A percentile compares a stretch with the other conserved stretches of the same genome.
These are phyloP conservation scores for Cremastinae sp. DNA, from an alignment of 2,888 invertebrate genomes.

Conservation along the genomic window DNA sequence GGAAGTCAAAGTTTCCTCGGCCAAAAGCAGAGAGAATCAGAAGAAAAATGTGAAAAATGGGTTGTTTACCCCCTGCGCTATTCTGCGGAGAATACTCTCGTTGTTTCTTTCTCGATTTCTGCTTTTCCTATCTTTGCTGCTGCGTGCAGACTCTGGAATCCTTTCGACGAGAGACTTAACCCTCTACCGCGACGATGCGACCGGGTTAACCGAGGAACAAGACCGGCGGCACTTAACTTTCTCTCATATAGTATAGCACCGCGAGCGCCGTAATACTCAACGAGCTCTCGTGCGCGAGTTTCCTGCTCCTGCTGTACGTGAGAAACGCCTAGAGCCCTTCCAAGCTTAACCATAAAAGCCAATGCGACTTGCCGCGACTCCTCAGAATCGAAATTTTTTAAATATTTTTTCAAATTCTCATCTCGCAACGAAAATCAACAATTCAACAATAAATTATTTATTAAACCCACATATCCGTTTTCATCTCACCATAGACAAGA, in stretches of 20 bases:
- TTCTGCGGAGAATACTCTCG: conserved; percentile 43
- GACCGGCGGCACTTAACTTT: conserved; percentile 60
- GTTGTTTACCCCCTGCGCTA: no score
- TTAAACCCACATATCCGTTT: no score
- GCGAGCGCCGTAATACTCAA: conserved; percentile 37
- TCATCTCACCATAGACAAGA: no score
- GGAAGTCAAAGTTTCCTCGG: no score
- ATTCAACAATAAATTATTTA: background rate
- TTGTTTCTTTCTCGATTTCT: background rate
- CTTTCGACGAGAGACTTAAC: conserved; percentile 48
- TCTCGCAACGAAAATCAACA: conserved; percentile 1
- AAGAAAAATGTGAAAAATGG: no score
- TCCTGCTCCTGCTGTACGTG: conserved; percentile 8
- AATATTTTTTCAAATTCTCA: no score
- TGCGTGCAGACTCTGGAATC: conserved; percentile 21
- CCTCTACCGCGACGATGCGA: conserved; percentile 49
- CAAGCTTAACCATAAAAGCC: conserved; percentile 29
- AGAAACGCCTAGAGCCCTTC: conserved; percentile 39
- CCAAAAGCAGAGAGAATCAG: no score
- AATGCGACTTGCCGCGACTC: conserved; percentile 25
- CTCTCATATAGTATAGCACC: conserved; percentile 57
- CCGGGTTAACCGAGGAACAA: conserved; percentile 61
- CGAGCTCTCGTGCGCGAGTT: conserved; percentile 34
- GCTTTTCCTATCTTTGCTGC: background rate
- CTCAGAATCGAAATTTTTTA: background rate